Evolutionary conservation across 2,888 invertebrate species (phyloP).

Genomic region (Yponomeuta evonymella): DNA sequence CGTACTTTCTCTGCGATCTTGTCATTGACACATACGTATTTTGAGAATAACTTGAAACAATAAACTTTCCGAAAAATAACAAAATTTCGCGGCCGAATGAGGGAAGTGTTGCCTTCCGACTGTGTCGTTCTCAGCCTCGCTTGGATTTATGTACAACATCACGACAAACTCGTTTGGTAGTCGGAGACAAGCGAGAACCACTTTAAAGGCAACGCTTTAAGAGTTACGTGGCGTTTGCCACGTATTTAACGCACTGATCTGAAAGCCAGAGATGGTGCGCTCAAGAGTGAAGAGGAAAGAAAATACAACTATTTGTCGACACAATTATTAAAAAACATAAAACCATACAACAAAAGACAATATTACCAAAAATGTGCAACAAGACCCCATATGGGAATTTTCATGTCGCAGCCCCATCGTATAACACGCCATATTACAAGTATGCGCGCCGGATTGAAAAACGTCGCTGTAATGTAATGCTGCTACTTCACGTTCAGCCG

Average conservation of each 20-base stretch:
- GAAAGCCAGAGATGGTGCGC: not conserved
- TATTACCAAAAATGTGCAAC: no score
- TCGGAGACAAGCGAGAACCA: not conserved
- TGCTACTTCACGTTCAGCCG: no score
- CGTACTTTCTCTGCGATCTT: slow-evolving; percentile 71
- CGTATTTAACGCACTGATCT: not conserved
- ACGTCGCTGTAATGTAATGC: no score
- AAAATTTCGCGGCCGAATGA: slow-evolving; percentile 49
- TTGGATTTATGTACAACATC: slow-evolving; percentile 6
- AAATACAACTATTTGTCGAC: no score
- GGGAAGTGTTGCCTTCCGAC: slow-evolving; percentile 36
- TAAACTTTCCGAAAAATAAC: slow-evolving; percentile 43
- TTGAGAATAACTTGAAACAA: slow-evolving; percentile 45
- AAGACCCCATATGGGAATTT: no score
- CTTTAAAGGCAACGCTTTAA: not conserved
- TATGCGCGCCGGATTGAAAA: no score
- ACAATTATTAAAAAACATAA: no score
- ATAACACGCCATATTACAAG: no score
- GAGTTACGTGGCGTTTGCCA: not conserved
- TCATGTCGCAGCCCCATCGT: no score
- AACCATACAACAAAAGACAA: no score
- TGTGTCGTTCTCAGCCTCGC: slow-evolving; percentile 28
- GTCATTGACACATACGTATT: slow-evolving; percentile 74
- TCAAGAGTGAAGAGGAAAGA: no score
- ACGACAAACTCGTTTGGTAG: not conserved